Evolutionary conservation across 1,140 invertebrate genomes (phyloP).

Genomic region (Centruroides sculpturatus): DNA sequence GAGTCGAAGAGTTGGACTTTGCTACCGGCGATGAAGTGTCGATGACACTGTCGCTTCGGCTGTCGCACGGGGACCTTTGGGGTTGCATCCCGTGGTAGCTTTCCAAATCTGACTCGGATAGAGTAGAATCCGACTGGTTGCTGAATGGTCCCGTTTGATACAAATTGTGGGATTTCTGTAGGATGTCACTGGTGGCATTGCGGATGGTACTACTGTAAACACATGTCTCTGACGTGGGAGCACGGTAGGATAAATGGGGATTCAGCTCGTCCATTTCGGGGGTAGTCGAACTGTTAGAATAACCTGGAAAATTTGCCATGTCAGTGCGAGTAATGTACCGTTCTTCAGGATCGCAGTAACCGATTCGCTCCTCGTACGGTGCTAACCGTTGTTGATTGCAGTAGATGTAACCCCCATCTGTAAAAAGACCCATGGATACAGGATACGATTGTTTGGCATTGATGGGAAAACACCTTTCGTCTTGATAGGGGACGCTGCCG

Average conservation of each 20-base stretch:
- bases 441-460: too few relatives aligned
- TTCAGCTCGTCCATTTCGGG: not conserved
- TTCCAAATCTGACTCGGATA: conserved; percentile 16
- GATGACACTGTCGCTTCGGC: not conserved
- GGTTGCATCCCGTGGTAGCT: conserved; percentile 3
- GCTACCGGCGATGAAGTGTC: not conserved
- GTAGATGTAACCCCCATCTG: not conserved
- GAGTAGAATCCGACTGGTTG: conserved; percentile 15
- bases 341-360: not conserved
- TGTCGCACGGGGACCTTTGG: not conserved
- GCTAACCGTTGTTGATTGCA: not conserved
- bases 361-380: not conserved
- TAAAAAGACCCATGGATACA: too few relatives aligned
- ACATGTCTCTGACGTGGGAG: conserved; percentile 15
- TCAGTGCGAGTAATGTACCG: not conserved
- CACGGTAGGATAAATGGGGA: conserved; percentile 18
- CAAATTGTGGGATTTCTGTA: not conserved
- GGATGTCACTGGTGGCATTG: conserved; percentile 25
- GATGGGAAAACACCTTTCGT: too few relatives aligned
- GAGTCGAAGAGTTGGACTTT: not conserved
- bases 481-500: not conserved
- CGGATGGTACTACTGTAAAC: conserved; percentile 11
- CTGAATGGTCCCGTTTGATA: conserved; percentile 11
- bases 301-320: not conserved
- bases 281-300: not conserved